phyloP scores from a whole-genome alignment of 1,140 invertebrate genomes.

The Microplitis demolitor region DNA sequence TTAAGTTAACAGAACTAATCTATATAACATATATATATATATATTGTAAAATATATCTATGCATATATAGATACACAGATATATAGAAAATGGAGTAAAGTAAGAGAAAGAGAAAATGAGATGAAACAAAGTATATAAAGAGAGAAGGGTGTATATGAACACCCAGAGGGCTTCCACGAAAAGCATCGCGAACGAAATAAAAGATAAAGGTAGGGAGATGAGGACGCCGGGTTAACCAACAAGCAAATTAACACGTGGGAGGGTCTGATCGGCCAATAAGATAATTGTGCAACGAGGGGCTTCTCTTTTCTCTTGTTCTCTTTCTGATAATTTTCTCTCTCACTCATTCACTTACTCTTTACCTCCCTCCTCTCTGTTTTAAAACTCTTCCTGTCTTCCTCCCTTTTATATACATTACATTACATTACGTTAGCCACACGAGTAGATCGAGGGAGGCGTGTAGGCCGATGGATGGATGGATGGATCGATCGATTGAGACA shows the following conservation, averaged over 20 bases:
- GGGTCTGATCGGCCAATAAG: conserved; percentile 53
- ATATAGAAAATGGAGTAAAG: conserved; percentile 10
- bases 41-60: too few species aligned
- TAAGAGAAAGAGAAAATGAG: conserved; percentile 17
- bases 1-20: conserved; percentile 4
- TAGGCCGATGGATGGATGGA: conserved; percentile 32
- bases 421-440: conserved; percentile 14
- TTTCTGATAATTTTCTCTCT: conserved; percentile 3
- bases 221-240: conserved; percentile 54
- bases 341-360: background rate
- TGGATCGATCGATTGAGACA: conserved; percentile 29
- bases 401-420: too few species aligned
- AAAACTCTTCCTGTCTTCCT: background rate
- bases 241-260: conserved; percentile 62
- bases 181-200: conserved; percentile 29
- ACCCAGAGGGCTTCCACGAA: conserved; percentile 31
- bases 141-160: conserved; percentile 17
- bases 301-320: conserved; percentile 20
- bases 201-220: conserved; percentile 26
- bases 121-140: background rate
- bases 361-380: background rate
- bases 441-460: conserved; percentile 40
- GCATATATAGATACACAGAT: too few species aligned
- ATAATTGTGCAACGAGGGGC: conserved; percentile 49
- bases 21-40: background rate